Evolutionary conservation across 2,797 vertebrate genomes (phyloP).

Genomic region (Scyliorhinus canicula): DNA sequence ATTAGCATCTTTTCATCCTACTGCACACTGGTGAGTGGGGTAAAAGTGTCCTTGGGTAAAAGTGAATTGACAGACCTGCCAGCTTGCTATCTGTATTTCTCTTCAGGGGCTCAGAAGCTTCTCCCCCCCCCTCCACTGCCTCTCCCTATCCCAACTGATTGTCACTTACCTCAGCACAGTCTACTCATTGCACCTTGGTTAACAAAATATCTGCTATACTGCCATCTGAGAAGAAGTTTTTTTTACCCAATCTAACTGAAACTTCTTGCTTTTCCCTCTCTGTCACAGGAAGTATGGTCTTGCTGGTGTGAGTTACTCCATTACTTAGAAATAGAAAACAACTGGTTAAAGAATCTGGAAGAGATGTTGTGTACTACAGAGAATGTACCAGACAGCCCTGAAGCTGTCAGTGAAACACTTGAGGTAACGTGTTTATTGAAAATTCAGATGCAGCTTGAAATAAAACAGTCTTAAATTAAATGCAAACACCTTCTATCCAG

Average conservation of each 20-base stretch:
- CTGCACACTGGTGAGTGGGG: not conserved
- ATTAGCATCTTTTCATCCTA: not conserved
- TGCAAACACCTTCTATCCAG: not conserved
- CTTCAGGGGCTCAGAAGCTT: not conserved
- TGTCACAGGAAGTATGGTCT: slow-evolving; percentile 87
- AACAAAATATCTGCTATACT: not conserved
- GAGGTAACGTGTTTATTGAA: slow-evolving; percentile 63
- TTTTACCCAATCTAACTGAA: not conserved
- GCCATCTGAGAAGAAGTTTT: not conserved
- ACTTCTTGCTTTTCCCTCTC: not conserved
- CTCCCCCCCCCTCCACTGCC: not conserved
- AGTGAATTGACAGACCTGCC: not conserved
- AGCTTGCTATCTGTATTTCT: not conserved
- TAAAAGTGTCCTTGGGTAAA: not conserved
- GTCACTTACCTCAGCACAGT: too few relatives aligned
- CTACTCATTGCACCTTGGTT: not conserved
- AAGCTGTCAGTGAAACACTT: slow-evolving; percentile 70
- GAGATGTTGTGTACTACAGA: slow-evolving; percentile 70
- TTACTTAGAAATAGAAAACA: slow-evolving; percentile 83
- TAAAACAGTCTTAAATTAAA: not conserved
- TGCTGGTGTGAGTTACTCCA: slow-evolving; percentile 96
- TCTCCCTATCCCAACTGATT: not conserved
- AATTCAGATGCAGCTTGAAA: not conserved
- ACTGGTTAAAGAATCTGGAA: slow-evolving; percentile 79
- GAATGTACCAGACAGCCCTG: slow-evolving; percentile 68